Evolutionary conservation across 2,888 invertebrate genomes (phyloP), one percentile per base, ranked within the genome.

Genomic region (Syritta pipiens): DNA sequence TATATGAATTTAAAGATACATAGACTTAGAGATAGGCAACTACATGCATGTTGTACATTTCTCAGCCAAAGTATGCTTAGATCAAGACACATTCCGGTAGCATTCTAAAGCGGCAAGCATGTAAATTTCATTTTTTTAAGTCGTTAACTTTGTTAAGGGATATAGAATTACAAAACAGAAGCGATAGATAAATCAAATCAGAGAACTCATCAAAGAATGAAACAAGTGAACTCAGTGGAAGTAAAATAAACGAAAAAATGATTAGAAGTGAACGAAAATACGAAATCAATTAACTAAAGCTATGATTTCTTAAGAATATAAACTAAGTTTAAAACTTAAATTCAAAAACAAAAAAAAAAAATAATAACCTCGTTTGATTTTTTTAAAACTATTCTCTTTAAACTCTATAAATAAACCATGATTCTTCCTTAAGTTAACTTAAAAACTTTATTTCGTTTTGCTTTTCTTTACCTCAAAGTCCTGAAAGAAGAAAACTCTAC

Each of bases 211-310:
- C 28, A 37, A 46, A 20, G 55, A 40, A 65, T 53, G 28, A 69
- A 71, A 67, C 74, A 79, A 77, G 60, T 77, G 40, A 77, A 79
- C 67, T 79, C 60, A 79, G 67, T 74, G 65, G 55, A 72, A 72
- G 46, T 44, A 62, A 44, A 35, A 35, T 26, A 6, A 35, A n/a
- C n/a, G 4, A 17, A 37, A 6, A 75, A 77, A 72, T 77, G 72
- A 77, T 44, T 28, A 67, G 60, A 77, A 77, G 71, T 60, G n/a
- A 71, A 69, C 28, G 9, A 30, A 51, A 20, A 42, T 60, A 42
- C 14, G 2, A 57, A 44, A 55, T 59, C 6, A 49, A 49, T 22
- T 10, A 62, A 72, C 72, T 63, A 55, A 79, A 72, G 57, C 42
- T 63, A 53, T 63, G 20, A 59, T 59, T 44, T 60, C 63, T 65